These are phyloP conservation scores for Glandiceps talaboti DNA, from an alignment of 53 echinoderm and acorn worm species.

Conservation along the genomic window DNA sequence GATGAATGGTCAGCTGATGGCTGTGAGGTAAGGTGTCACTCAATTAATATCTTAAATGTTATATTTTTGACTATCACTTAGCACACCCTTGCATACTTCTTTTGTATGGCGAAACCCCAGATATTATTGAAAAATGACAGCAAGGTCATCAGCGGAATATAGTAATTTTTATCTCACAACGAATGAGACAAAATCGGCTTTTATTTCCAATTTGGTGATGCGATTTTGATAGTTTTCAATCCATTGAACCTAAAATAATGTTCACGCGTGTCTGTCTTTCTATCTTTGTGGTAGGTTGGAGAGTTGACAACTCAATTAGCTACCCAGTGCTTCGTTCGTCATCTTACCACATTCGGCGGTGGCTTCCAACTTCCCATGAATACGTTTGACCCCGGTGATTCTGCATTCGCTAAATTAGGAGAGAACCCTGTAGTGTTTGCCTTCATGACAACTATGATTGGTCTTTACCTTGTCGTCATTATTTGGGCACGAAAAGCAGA, in stretches of 20 bases:
- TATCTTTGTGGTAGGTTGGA: too few relatives aligned
- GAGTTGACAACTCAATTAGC: slow-evolving; percentile 22
- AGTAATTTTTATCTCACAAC: too few relatives aligned
- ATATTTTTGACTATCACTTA: background rate
- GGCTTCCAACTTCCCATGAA: slow-evolving; percentile 86
- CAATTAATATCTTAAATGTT: background rate
- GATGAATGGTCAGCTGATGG: slow-evolving; percentile 65
- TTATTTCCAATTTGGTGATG: too few relatives aligned
- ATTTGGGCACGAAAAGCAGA: slow-evolving; percentile 78
- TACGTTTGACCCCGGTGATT: slow-evolving; percentile 55
- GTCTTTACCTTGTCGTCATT: slow-evolving; percentile 45
- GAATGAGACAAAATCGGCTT: too few relatives aligned
- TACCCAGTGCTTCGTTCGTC: slow-evolving; percentile 41
- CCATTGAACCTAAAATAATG: too few relatives aligned
- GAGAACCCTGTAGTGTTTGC: slow-evolving; percentile 85
- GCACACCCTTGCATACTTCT: too few relatives aligned
- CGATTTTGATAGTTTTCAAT: too few relatives aligned
- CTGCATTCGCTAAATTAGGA: slow-evolving; percentile 71
- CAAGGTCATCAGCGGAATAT: too few relatives aligned
- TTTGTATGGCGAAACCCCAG: too few relatives aligned
- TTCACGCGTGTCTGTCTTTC: too few relatives aligned
- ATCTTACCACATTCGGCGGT: slow-evolving; percentile 69
- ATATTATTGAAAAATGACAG: too few relatives aligned
- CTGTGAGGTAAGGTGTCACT: slow-evolving; percentile 40
- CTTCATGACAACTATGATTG: slow-evolving; percentile 52